These are phyloP conservation scores for Helleia helle DNA, from an alignment of 2,888 invertebrate species.

Conservation along the genomic window DNA sequence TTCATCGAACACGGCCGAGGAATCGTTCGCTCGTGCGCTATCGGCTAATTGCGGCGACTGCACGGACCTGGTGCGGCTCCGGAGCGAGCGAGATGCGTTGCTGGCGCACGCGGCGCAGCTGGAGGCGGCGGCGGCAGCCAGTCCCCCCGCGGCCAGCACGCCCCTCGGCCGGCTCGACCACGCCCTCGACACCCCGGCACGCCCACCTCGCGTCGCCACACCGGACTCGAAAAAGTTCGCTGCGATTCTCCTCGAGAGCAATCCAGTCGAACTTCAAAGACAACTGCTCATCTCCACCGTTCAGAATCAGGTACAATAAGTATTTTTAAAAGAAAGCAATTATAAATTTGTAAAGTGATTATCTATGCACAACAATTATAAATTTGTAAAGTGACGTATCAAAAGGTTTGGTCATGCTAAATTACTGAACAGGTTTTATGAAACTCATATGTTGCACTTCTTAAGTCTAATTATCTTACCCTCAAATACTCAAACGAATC, in stretches of 20 bases:
- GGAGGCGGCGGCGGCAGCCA: constrained; percentile 75
- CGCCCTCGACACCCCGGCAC: constrained; percentile 77
- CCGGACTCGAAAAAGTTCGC: constrained; percentile 84
- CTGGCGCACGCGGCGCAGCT: constrained; percentile 83
- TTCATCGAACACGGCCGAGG: constrained; percentile 75
- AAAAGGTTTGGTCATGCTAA: no score
- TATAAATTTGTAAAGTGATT: no score
- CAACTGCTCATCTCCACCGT: constrained; percentile 87
- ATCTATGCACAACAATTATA: no score
- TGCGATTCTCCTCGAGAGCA: constrained; percentile 87
- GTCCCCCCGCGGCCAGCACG: constrained; percentile 50
- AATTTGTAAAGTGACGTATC: no score
- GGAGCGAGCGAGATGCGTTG: constrained; percentile 83
- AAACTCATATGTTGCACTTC: no score
- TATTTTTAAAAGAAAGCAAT: no score
- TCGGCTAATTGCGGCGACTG: constrained; percentile 33
- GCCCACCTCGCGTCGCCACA: constrained; percentile 76
- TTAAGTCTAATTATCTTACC: no score
- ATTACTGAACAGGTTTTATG: no score
- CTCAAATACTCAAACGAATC: no score
- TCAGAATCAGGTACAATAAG: constrained; percentile 88
- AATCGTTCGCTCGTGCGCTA: constrained; percentile 73
- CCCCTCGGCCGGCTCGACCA: constrained; percentile 80
- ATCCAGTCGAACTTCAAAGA: constrained; percentile 87
- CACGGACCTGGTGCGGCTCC: constrained; percentile 73